Percentiles rank a stretch among this genome's conserved stretches.
phyloP scores from a whole-genome alignment of 1,140 invertebrate species.

The Magallana gigas region DNA sequence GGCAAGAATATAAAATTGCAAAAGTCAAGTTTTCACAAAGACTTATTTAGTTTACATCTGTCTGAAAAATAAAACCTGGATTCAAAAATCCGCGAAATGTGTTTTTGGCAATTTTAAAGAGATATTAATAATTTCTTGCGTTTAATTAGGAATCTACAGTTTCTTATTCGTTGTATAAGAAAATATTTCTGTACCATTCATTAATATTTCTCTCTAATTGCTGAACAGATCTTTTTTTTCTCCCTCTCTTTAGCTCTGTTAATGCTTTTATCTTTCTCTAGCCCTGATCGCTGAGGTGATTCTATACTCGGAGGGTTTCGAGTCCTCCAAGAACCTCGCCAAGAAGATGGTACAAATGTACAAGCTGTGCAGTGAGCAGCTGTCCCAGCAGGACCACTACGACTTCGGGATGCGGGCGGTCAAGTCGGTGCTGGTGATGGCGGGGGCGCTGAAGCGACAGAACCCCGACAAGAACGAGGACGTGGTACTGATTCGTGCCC shows the following conservation, averaged over 20 bases:
- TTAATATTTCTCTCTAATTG: too few species aligned
- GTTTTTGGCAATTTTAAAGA: too few species aligned
- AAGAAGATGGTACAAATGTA: constrained; percentile 96
- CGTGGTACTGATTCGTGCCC: constrained; percentile 78
- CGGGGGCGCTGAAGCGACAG: constrained; percentile 79
- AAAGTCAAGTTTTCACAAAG: too few species aligned
- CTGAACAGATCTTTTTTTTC: too few species aligned
- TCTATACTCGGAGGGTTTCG: constrained; percentile 94
- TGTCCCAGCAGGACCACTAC: constrained; percentile 95
- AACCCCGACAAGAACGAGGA: constrained; percentile 80
- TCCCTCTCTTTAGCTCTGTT: neutral
- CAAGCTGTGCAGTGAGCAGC: constrained; percentile 93
- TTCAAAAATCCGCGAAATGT: too few species aligned
- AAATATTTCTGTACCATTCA: too few species aligned
- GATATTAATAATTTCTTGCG: too few species aligned
- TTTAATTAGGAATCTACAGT: too few species aligned
- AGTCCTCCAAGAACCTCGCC: constrained; percentile 90
- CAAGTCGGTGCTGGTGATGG: constrained; percentile 80
- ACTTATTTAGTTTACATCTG: too few species aligned
- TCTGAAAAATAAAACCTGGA: too few species aligned
- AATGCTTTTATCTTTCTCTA: constrained; percentile 69
- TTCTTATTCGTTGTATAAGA: too few species aligned
- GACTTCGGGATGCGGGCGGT: constrained; percentile 93
- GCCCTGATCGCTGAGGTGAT: constrained; percentile 95
- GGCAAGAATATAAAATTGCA: too few species aligned